phyloP scores from a whole-genome alignment of 2,797 vertebrate genomes.

The Gorsachius magnificus region DNA sequence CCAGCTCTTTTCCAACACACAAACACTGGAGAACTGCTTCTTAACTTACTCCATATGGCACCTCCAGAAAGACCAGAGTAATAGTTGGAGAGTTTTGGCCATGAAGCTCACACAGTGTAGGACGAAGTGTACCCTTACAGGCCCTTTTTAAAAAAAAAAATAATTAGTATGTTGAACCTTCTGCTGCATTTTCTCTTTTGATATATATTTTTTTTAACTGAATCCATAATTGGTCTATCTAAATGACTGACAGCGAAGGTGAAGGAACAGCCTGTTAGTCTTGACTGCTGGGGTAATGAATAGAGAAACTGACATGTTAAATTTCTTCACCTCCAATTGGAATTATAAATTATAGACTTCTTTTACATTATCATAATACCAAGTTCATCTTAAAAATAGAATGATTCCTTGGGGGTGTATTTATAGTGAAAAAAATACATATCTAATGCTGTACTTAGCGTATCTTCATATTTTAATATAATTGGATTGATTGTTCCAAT shows the following conservation, averaged over 20 bases:
- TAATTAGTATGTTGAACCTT: background rate
- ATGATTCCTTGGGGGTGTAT: slow-evolving; percentile 41
- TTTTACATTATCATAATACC: slow-evolving; percentile 51
- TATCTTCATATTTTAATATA: slow-evolving; percentile 37
- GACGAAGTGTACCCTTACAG: background rate
- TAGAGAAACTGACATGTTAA: slow-evolving; percentile 50
- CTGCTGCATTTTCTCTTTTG: background rate
- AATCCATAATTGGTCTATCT: slow-evolving; percentile 35
- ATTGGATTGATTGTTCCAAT: slow-evolving; percentile 18
- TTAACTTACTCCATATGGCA: background rate
- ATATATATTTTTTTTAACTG: background rate
- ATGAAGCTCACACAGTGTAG: background rate
- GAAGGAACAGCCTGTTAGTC: slow-evolving; percentile 56
- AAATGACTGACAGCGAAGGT: slow-evolving; percentile 43
- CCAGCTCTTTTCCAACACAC: background rate
- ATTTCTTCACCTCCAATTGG: slow-evolving; percentile 42
- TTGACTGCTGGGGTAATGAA: slow-evolving; percentile 41
- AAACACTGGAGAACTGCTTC: background rate
- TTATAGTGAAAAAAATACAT: slow-evolving; percentile 52
- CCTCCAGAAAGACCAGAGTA: slow-evolving; percentile 18
- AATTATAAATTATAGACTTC: slow-evolving; percentile 63
- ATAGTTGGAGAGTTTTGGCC: background rate
- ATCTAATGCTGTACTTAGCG: slow-evolving; percentile 28
- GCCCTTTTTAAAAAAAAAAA: background rate
- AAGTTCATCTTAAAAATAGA: slow-evolving; percentile 43